Percentiles rank a stretch among this genome's conserved stretches.
Evolutionary conservation across 2,888 invertebrate species (phyloP).

Genomic region (Deilephila elpenor): DNA sequence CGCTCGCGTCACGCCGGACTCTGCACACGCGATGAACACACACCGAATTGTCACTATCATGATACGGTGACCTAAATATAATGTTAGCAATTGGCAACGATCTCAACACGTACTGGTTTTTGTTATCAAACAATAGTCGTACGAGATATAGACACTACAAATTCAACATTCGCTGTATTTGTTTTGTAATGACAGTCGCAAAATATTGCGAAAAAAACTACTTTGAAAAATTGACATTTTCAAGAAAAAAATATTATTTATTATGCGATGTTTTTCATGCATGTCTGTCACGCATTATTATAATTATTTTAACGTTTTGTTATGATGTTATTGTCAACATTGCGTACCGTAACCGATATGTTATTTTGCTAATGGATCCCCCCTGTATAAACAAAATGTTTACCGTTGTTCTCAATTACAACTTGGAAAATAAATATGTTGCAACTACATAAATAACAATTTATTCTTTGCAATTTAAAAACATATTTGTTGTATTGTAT

Average conservation of each 20-base stretch:
- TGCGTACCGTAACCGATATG: not conserved
- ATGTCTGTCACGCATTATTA: constrained; percentile 10
- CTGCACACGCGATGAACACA: constrained; percentile 56
- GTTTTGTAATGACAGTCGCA: not conserved
- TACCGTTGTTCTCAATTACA: constrained; percentile 10
- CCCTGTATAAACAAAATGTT: constrained; percentile 1
- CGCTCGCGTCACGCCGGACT: constrained; percentile 57
- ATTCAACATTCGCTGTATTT: not conserved
- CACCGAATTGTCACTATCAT: constrained; percentile 45
- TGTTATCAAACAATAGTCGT: constrained; percentile 26
- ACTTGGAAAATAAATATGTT: not conserved
- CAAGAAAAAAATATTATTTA: constrained; percentile 13
- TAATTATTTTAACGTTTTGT: not conserved
- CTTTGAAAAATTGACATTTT: not conserved
- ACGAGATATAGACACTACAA: not conserved
- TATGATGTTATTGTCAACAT: not conserved
- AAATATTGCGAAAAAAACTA: not conserved
- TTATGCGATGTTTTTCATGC: constrained; percentile 3
- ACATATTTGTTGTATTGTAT: not conserved
- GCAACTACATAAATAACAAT: constrained; percentile 13
- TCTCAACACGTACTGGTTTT: constrained; percentile 18
- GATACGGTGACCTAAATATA: constrained; percentile 54
- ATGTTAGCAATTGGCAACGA: constrained; percentile 47
- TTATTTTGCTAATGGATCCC: constrained; percentile 11
- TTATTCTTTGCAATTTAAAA: not conserved